Conservation (phyloP, 2,113 vertebrate genomes). For the Sardina pilchardus region DNA sequence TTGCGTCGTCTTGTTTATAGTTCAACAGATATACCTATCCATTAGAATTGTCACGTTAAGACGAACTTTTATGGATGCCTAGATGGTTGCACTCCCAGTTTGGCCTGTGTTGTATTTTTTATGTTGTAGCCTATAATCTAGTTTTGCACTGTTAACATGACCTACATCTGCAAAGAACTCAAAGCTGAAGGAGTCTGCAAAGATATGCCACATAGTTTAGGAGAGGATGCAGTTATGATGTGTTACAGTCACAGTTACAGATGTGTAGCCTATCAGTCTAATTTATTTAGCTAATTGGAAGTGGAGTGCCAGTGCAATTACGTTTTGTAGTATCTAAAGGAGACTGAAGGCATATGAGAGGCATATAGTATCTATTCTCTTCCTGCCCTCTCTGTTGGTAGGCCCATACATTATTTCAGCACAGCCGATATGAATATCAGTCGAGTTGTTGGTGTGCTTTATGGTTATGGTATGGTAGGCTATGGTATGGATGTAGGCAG, state of each 20-base stretch:
- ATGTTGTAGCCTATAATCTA: neutral
- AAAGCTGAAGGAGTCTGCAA: neutral
- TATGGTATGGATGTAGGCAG: neutral
- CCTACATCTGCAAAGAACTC: neutral
- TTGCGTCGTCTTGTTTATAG: neutral
- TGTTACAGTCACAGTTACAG: too few species aligned
- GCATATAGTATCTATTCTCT: neutral
- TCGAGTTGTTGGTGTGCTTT: neutral
- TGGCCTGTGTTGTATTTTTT: neutral
- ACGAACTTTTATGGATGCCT: neutral
- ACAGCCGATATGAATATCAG: neutral
- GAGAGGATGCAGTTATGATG: neutral
- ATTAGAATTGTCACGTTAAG: neutral
- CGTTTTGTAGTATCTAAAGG: neutral
- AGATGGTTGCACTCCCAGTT: neutral
- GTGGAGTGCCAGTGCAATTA: neutral
- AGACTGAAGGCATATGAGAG: neutral
- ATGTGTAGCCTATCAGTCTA: too few species aligned
- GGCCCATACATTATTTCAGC: neutral
- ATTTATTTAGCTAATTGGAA: neutral
- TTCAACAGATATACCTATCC: neutral
- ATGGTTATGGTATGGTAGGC: neutral
- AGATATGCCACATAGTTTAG: neutral
- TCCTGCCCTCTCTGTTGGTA: neutral
- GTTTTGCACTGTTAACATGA: neutral